A percentile compares a stretch with the other conserved stretches of the same genome.
These are phyloP conservation scores for Gallinago paraguaiae DNA, from an alignment of 2,113 vertebrate genomes.

Conservation along the genomic window DNA sequence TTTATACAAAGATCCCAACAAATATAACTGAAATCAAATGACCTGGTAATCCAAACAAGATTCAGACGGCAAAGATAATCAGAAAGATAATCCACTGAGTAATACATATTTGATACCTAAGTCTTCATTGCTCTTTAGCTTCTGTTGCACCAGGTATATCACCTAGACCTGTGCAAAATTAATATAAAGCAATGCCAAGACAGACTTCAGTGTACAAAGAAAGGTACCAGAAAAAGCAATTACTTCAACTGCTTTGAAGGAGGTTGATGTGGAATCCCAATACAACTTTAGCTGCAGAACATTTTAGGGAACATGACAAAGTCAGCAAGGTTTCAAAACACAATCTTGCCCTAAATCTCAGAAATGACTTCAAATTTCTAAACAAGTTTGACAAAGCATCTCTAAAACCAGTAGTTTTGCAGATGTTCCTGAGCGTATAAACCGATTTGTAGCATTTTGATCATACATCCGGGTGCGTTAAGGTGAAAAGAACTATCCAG, in stretches of 20 bases:
- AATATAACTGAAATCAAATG: background rate
- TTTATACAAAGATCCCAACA: background rate
- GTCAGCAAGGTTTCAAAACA: background rate
- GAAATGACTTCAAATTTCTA: background rate
- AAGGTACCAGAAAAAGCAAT: background rate
- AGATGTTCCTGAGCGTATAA: background rate
- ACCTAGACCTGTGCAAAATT: background rate
- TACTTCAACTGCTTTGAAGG: background rate
- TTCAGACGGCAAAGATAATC: constrained; percentile 30
- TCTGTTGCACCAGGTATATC: background rate
- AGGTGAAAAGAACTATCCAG: background rate
- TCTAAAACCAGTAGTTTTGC: background rate
- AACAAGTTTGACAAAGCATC: background rate
- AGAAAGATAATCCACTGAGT: constrained; percentile 41
- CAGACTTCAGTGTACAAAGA: background rate
- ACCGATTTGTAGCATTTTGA: background rate
- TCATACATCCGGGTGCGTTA: background rate
- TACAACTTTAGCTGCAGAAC: background rate
- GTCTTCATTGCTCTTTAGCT: background rate
- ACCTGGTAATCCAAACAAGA: constrained; percentile 31
- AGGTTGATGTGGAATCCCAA: background rate
- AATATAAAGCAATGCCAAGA: background rate
- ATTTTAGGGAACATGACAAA: background rate
- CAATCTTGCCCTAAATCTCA: background rate
- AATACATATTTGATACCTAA: constrained; percentile 6